phyloP scores from a whole-genome alignment of 1,140 invertebrate genomes.

The Trichonephila inaurata region DNA sequence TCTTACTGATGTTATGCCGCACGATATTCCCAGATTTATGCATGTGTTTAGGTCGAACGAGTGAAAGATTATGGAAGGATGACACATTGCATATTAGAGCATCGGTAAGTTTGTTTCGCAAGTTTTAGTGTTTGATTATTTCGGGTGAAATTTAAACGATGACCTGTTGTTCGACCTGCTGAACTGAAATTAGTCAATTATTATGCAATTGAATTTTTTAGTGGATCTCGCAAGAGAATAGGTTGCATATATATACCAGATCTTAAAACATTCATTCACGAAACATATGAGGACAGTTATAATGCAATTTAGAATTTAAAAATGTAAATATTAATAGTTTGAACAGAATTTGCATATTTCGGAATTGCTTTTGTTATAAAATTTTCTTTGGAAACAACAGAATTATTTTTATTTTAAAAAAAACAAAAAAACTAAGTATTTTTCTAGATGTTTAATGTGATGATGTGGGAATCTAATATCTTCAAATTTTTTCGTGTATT shows the following conservation, averaged over 20 bases:
- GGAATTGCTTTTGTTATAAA: too few relatives aligned
- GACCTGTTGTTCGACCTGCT: background rate
- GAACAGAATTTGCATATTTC: too few relatives aligned
- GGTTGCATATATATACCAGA: background rate
- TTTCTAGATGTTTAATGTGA: background rate
- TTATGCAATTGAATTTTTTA: background rate
- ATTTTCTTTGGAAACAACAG: too few relatives aligned
- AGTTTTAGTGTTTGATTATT: background rate
- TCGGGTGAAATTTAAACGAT: background rate
- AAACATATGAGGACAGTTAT: too few relatives aligned
- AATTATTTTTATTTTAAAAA: background rate
- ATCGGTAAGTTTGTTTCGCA: constrained; percentile 10
- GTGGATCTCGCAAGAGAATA: background rate
- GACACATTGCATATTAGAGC: background rate
- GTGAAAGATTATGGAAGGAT: background rate
- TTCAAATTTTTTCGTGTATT: background rate
- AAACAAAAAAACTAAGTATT: background rate
- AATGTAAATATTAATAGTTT: too few relatives aligned
- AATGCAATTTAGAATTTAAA: too few relatives aligned
- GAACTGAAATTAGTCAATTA: background rate
- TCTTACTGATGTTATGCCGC: background rate
- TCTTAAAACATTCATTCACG: too few relatives aligned
- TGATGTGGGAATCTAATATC: background rate
- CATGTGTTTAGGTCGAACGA: background rate
- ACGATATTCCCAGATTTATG: background rate